Evolutionary conservation across 2,888 invertebrate genomes (phyloP), one percentile per base, ranked within the genome.

Genomic region (Tipula helvola): DNA sequence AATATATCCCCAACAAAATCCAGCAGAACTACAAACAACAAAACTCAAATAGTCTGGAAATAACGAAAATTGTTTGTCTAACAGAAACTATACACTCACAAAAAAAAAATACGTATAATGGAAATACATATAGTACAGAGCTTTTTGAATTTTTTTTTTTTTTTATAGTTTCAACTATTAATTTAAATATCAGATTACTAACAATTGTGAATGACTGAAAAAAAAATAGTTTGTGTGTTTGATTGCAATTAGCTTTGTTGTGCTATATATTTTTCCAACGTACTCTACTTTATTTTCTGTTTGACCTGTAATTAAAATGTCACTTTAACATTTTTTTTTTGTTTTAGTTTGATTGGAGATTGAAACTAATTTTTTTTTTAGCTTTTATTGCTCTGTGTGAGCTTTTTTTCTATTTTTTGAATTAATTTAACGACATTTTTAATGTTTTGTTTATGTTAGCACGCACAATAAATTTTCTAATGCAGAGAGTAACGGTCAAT

Each of bases 231-330:
- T 71, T 71, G 71, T 71, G 28, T 71, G 71, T 71, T 71, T 71
- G 28, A 71, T 71, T 71, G 71, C 71, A 71, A 71, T 71, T 71
- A 71, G 71, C 71, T 71, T 52, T 71, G 71, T 28, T 71, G 28
- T 71, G 71, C 28, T 71, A 52, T 71, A 16, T 52, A 28, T 71
- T 10, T 18, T 71, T 71, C 71, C 71, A 71, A 28, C 52, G n/a
- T 52, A 16, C n/a, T 52, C n/a, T 57, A 57, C 16, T 71, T 71
- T 71, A 28, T 28, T 71, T 71, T 71, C 12, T 71, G n/a, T 71
- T 71, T 71, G 71, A 71, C 71, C 71, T 71, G 71, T 71, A 71
- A 71, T 71, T 71, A 71, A 71, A 71, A 71, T 71, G 71, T 71
- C 71, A 71, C 71, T 71, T 71, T 71, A 71, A 12, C 28, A 18